Percentiles rank a stretch among this genome's conserved stretches.
Conservation (phyloP, 2,113 vertebrate species). For the Eolophus roseicapilla region DNA sequence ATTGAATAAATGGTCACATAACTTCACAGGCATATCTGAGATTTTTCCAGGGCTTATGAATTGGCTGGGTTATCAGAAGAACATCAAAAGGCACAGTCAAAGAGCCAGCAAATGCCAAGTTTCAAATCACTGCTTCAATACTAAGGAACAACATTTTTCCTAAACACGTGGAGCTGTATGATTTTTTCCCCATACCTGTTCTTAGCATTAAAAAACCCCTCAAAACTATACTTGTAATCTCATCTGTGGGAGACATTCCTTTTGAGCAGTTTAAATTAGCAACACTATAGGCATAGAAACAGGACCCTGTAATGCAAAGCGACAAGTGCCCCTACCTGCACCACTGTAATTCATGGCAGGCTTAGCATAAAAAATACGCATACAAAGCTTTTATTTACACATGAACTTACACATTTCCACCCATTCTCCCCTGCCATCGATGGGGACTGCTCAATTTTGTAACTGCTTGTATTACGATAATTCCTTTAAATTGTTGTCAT, state of each 20-base stretch:
- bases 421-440: not conserved
- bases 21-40: conserved; percentile 55
- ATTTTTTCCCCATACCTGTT: not conserved
- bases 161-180: accelerated
- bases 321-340: not conserved
- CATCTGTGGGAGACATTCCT: not conserved
- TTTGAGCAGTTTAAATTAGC: not conserved
- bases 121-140: conserved; percentile 17
- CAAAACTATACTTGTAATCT: not conserved
- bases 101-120: not conserved
- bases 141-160: not conserved
- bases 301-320: not conserved
- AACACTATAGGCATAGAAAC: not conserved
- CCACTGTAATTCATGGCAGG: not conserved
- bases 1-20: conserved; percentile 32
- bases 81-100: conserved; percentile 40
- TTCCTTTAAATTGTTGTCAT: not conserved
- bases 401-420: not conserved
- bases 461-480: not conserved
- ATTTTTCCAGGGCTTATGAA: conserved; percentile 48
- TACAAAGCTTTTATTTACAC: not conserved
- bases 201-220: not conserved
- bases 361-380: not conserved
- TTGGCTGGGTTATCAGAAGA: conserved; percentile 33
- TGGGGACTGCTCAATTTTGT: not conserved